Conservation (phyloP, 2,113 vertebrate genomes). For the Phylloscopus whistleri region DNA sequence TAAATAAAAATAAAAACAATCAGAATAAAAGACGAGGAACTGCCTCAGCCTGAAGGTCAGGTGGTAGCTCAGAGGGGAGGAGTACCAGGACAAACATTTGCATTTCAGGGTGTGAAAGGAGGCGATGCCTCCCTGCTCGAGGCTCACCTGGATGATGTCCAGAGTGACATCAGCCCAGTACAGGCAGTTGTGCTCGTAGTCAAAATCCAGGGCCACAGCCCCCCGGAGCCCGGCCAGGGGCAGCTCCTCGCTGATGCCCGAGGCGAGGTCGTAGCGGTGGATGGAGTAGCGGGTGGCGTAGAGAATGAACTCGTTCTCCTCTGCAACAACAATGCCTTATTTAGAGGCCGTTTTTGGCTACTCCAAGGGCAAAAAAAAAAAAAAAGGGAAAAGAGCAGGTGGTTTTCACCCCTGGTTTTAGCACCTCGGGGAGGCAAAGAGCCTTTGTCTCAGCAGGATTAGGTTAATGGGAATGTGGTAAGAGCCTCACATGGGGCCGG, state of each 20-base stretch:
- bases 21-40: neutral
- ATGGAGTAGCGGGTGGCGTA: conserved; percentile 92
- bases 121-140: rapidly evolving
- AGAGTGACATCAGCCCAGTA: conserved; percentile 96
- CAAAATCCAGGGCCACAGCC: conserved; percentile 93
- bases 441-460: neutral
- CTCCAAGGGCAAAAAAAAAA: neutral
- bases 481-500: neutral
- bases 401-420: neutral
- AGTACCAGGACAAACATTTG: neutral
- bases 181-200: conserved; percentile 92
- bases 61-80: neutral
- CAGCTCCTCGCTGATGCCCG: conserved; percentile 84
- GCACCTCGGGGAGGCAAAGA: neutral
- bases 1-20: neutral
- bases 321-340: conserved; percentile 66
- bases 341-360: neutral
- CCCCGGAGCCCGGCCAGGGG: conserved; percentile 86
- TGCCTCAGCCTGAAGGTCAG: neutral
- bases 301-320: conserved; percentile 96
- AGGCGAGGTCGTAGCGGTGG: conserved; percentile 91
- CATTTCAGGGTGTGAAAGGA: neutral
- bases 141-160: conserved; percentile 86
- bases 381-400: neutral
- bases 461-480: neutral